Evolutionary conservation across 2,888 invertebrate species (phyloP).

Genomic region (Acleris sparsana): DNA sequence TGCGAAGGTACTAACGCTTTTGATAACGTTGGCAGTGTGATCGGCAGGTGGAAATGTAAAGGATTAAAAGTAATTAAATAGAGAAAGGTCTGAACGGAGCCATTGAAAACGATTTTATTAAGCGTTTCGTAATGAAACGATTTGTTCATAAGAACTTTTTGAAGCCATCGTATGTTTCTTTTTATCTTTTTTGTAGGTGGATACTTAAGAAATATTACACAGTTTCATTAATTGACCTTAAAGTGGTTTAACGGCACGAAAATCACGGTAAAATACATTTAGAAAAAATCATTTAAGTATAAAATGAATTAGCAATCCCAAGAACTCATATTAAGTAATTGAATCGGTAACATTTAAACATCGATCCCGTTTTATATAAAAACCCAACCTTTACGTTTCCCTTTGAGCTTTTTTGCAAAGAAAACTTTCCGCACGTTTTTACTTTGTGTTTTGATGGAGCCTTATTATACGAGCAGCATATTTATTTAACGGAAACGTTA

Average conservation of each 20-base stretch:
- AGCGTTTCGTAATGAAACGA: slow-evolving; percentile 20
- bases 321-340: no score
- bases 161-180: background rate
- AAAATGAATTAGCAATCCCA: no score
- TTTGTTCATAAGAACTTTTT: slow-evolving; percentile 6
- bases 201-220: no score
- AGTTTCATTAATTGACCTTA: background rate
- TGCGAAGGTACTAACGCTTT: slow-evolving; percentile 34
- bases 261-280: no score
- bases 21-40: slow-evolving; percentile 15
- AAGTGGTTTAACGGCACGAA: no score
- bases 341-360: no score
- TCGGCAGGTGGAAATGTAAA: slow-evolving; percentile 18
- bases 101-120: slow-evolving; percentile 17
- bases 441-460: slow-evolving; percentile 9
- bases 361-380: no score
- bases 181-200: no score
- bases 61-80: slow-evolving; percentile 29
- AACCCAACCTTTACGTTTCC: background rate
- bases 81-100: slow-evolving; percentile 15
- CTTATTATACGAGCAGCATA: slow-evolving; percentile 3
- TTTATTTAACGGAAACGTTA: slow-evolving; percentile 15
- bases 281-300: no score
- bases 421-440: slow-evolving; percentile 10
- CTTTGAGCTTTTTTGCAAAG: slow-evolving; percentile 4